Base-by-base conservation (phyloP, 2,113 vertebrate species). In the Ophthalmolycus amberensis region DNA sequence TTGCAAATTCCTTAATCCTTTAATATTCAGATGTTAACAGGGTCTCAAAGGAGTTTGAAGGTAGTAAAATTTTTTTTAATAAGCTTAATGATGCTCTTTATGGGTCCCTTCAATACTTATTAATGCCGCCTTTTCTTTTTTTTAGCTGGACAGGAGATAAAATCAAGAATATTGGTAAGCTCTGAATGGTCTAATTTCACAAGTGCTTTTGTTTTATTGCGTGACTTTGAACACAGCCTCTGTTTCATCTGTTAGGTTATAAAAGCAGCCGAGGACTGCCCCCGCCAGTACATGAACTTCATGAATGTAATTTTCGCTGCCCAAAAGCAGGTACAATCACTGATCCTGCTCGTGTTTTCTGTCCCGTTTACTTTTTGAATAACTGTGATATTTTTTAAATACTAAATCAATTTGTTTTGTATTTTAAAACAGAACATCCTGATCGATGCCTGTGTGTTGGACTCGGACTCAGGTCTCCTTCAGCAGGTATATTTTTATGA, bases 261-360 rank as follows among this genome's bases (percentile, higher is more conserved):
- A 48, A 99, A 99, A 94, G 97, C 98, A 3, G 97, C 98, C 0
- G 97, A 98, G 71, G 98, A 99, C 92, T 98, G 97, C 0, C 95
- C 98, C 0, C 68, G 96, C 38, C 98, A 99, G 75, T 99, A 99
- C 67, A 99, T 99, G 98, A 99, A 99, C 93, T 99, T 99, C 90
- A 99, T 99, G 98, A 99, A 99, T 4, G 97, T 98, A 67, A 97
- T 99, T 94, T 99, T 99, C 3, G 98, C 98, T 0, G 97, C 98
- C 18, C 98, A 99, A 87, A 99, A 99, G 48, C 97, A 99, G 96
- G 98, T 99, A 83, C 88, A 29, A 1, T 44, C 5, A 54, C 32
- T 46, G 10, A 11, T 37, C 3, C 15, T 25, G 9, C 20, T 11
- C 62, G 0, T 59, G 7, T 32, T 69, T 63, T 63, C 25, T 9